These are phyloP conservation scores for Chascanopsetta lugubris DNA, from an alignment of 2,113 vertebrate species.

Conservation along the genomic window DNA sequence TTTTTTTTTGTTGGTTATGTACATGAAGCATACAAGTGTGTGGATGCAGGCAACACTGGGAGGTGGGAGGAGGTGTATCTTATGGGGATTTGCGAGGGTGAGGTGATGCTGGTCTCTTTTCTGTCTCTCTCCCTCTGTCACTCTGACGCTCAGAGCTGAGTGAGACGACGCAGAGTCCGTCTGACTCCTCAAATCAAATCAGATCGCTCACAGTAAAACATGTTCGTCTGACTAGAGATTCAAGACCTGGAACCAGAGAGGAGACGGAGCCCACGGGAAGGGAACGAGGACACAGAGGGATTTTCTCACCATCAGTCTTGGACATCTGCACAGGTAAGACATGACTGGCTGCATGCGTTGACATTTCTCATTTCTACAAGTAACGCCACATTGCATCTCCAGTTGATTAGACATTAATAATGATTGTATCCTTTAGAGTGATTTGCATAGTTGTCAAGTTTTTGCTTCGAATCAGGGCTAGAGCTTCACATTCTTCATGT, in stretches of 20 bases:
- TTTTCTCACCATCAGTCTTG: slow-evolving; percentile 17
- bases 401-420: not conserved
- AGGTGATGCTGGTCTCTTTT: slow-evolving; percentile 39
- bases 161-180: slow-evolving; percentile 42
- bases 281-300: not conserved
- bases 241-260: slow-evolving; percentile 4
- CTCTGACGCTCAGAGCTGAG: slow-evolving; percentile 46
- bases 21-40: not conserved
- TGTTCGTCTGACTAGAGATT: not conserved
- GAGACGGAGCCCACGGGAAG: not conserved
- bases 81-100: slow-evolving; percentile 37
- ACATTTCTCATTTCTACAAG: slow-evolving; percentile 4
- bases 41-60: slow-evolving; percentile 18
- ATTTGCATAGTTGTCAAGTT: not conserved
- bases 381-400: slow-evolving; percentile 1
- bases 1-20: slow-evolving; percentile 18
- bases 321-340: slow-evolving; percentile 64
- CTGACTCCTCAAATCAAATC: slow-evolving; percentile 38
- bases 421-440: not conserved
- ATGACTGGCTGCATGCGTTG: slow-evolving; percentile 3
- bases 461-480: not conserved
- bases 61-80: slow-evolving; percentile 41
- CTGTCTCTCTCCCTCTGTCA: slow-evolving; percentile 47
- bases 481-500: not conserved
- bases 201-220: slow-evolving; percentile 9